phyloP scores from a whole-genome alignment of 2,113 vertebrate species.

The Lamprotornis superbus region DNA sequence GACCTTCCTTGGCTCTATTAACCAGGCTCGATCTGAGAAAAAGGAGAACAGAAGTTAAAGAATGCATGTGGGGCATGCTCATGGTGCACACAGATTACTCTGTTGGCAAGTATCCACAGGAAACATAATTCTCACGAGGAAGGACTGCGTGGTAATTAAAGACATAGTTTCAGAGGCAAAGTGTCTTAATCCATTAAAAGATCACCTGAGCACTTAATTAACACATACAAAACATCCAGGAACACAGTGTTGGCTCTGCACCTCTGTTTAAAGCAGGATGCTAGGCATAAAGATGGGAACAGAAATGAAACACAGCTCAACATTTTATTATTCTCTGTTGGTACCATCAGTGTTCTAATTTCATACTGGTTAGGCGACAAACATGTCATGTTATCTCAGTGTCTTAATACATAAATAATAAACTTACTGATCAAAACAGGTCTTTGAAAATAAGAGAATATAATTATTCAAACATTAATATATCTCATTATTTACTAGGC shows the following conservation, averaged over 20 bases:
- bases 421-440: not conserved
- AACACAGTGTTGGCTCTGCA: not conserved
- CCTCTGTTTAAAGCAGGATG: not conserved
- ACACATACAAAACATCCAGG: not conserved
- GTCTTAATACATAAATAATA: not conserved
- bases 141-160: not conserved
- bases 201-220: not conserved
- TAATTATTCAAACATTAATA: not conserved
- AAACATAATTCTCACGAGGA: not conserved
- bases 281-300: not conserved
- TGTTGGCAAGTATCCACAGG: not conserved
- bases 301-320: not conserved
- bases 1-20: conserved; percentile 97
- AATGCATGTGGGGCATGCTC: not conserved
- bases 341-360: not conserved
- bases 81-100: not conserved
- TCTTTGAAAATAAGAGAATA: not conserved
- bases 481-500: not conserved
- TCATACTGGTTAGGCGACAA: not conserved
- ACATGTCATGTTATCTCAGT: not conserved
- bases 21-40: conserved; percentile 92
- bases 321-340: not conserved
- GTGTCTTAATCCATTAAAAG: not conserved
- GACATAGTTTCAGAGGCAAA: not conserved
- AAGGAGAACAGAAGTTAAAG: not conserved